phyloP scores from a whole-genome alignment of 2,113 vertebrate genomes.

The Stictonetta naevosa region DNA sequence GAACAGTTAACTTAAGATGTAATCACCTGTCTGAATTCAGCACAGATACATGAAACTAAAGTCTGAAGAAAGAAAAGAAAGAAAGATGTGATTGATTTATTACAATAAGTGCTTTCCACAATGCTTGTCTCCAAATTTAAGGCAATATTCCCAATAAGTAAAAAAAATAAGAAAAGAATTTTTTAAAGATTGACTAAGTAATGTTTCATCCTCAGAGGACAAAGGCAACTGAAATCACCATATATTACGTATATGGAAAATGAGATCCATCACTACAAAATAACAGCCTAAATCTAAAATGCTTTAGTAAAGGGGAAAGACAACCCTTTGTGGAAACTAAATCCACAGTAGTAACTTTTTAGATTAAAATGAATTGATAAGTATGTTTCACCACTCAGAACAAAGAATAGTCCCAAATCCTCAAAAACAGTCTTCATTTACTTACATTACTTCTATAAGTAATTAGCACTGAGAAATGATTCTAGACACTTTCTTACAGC shows the following conservation, averaged over 20 bases:
- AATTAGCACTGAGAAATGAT: not conserved
- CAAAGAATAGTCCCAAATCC: not conserved
- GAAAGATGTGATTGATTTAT: not conserved
- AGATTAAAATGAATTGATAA: not conserved
- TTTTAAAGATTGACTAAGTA: not conserved
- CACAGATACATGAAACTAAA: not conserved
- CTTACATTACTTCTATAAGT: not conserved
- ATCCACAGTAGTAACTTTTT: not conserved
- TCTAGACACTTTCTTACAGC: not conserved
- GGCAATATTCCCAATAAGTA: not conserved
- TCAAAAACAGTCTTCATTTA: not conserved
- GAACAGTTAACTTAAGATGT: not conserved
- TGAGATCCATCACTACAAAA: not conserved
- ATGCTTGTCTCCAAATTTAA: not conserved
- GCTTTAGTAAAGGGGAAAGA: not conserved
- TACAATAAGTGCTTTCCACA: not conserved
- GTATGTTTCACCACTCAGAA: not conserved
- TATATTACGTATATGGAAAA: not conserved
- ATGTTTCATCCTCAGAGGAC: not conserved
- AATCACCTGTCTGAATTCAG: not conserved
- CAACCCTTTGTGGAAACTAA: not conserved
- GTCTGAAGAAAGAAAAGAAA: not conserved
- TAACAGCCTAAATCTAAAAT: not conserved
- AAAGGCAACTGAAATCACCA: not conserved
- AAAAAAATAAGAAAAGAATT: not conserved